phyloP scores from a whole-genome alignment of 2,888 invertebrate species.

The Epinotia brunnichana region DNA sequence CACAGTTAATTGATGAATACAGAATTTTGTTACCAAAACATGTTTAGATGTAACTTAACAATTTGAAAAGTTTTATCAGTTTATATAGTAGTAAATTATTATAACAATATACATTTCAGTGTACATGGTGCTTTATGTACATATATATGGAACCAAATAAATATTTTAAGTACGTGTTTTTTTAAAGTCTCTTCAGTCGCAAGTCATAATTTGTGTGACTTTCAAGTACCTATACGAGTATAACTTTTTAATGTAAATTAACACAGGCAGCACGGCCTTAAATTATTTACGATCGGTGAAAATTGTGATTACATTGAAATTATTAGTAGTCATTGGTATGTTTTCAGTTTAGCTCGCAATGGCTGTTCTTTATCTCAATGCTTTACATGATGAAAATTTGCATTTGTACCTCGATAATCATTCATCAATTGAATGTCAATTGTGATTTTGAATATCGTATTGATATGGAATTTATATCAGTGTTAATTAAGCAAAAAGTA shows the following conservation, averaged over 20 bases:
- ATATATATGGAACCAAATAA: background rate
- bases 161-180: background rate
- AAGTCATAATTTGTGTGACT: background rate
- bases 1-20: slow-evolving; percentile 58
- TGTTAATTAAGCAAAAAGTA: background rate
- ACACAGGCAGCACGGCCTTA: background rate
- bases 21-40: slow-evolving; percentile 65
- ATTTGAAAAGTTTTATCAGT: slow-evolving; percentile 46
- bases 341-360: background rate
- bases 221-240: too few species aligned
- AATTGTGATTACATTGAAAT: background rate
- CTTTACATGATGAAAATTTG: background rate
- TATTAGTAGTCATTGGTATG: background rate
- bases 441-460: too few species aligned
- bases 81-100: slow-evolving; percentile 22
- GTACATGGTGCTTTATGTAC: slow-evolving; percentile 13
- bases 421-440: too few species aligned
- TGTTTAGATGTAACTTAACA: slow-evolving; percentile 60
- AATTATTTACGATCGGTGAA: background rate
- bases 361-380: background rate
- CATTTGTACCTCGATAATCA: too few species aligned
- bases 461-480: background rate
- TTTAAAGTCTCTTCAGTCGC: background rate
- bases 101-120: slow-evolving; percentile 15
- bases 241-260: background rate